Percentiles rank a stretch among this genome's conserved stretches.
Evolutionary conservation across 2,113 vertebrate species (phyloP).

Genomic region (Gymnogyps californianus): DNA sequence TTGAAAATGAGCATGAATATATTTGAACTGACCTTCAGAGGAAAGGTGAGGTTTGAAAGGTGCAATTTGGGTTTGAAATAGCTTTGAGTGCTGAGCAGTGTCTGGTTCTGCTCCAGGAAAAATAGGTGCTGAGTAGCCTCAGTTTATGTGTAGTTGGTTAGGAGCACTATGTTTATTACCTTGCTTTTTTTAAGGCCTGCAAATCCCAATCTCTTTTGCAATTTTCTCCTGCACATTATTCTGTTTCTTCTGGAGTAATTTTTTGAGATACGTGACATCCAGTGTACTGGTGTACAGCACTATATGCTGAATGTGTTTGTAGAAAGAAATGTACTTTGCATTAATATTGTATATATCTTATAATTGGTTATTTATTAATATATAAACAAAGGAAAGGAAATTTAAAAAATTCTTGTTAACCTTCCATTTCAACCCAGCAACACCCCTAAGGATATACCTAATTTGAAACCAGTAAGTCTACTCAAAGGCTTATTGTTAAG

Average conservation of each 20-base stretch:
- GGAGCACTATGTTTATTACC: neutral
- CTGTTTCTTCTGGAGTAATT: neutral
- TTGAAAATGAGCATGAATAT: too few species aligned
- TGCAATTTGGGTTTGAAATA: neutral
- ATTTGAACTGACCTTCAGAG: neutral
- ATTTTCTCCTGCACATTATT: accelerated
- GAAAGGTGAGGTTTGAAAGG: neutral
- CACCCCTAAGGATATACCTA: neutral
- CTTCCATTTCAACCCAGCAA: neutral
- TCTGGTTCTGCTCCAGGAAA: neutral
- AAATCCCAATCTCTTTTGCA: neutral
- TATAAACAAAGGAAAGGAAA: neutral
- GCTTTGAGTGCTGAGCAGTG: neutral
- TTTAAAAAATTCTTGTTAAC: neutral
- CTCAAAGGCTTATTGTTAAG: neutral
- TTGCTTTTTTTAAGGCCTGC: neutral
- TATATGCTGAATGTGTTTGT: neutral
- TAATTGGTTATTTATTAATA: neutral
- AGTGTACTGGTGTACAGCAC: neutral
- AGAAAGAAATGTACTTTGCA: neutral
- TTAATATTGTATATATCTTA: neutral
- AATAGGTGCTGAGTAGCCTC: neutral
- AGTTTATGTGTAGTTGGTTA: neutral
- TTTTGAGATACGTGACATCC: neutral
- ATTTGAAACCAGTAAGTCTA: neutral